Base-by-base conservation (phyloP, 2,797 vertebrate genomes). In the Coracias cyanogaster region DNA sequence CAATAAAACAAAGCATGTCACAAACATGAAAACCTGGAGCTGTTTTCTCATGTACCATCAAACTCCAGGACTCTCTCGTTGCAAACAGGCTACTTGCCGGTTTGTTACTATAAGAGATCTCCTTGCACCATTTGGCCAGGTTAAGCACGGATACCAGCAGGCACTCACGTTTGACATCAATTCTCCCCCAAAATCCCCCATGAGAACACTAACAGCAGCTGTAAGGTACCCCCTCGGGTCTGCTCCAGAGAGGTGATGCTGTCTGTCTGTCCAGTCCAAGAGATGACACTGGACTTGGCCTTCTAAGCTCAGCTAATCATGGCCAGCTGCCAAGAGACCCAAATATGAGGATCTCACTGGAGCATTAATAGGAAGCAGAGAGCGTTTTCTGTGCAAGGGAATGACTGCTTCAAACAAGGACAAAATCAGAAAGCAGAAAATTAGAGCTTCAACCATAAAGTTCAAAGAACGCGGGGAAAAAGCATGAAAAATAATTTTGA, bases 401-500 rank as follows among this genome's bases (percentile, higher is more conserved):
- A 57, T 2, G 35, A 71, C 91, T 90, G 90, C 90, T 91, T 80
- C 92, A 69, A 94, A 87, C 86, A 48, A 37, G 86, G 89, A 52
- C 80, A 69, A 21, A 89, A 83, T 31, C 93, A 77, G 70, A 91
- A 67, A 66, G 94, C 94, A 77, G 90, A 79, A 92, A 93, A 96
- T 83, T 10, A 90, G 77, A 91, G 93, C 93, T 94, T 93, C 92
- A 88, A 67, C 89, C 87, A 76, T 12, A 24, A 94, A 95, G 96
- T 95, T 97, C 97, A 96, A 95, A 96, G 95, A 94, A 96, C 45
- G 31, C 0, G 1, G 55, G 64, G 57, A 43, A 89, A 94, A 95
- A 72, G 86, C 91, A 86, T 57, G 73, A 74, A 94, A 91, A 95
- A 89, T 90, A 95, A 76, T 92, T 89, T 45, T 96, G 97, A 97